Evolutionary conservation across 2,888 invertebrate species (phyloP), one percentile per base, ranked within the genome.

Genomic region (Trissonchulus sp.): DNA sequence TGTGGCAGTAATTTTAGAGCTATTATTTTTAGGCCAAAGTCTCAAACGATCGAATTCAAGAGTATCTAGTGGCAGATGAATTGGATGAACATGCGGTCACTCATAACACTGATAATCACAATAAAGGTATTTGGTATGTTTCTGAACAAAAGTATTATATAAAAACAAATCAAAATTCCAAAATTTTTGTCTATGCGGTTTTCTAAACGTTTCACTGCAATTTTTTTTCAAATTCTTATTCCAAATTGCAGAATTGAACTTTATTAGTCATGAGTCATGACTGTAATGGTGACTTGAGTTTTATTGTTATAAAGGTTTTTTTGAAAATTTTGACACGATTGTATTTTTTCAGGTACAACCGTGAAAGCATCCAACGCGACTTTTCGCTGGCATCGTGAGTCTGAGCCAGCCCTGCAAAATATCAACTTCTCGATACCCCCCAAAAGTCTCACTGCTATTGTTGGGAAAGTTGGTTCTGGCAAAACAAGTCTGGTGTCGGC

Each of bases 401-500:
- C 28, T 30, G 34, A 8, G 3, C 65, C 65, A 30, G 34, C 31
- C 8, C 65, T 65, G 15, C 15, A 30, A 8, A 30, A n/a, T 65
- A 23, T 74, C 33, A 60, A 69, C 60, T 60, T 71, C 8, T 3
- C 0, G 1, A n/a, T n/a, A n/a, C n/a, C n/a, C n/a, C n/a, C n/a
- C n/a, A n/a, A n/a, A n/a, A n/a, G n/a, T n/a, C n/a, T 87, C 69
- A 82, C 85, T 3, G 87, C 87, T 1, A 82, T 87, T 28, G 86
- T 87, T n/a, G 87, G 87, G 3, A 79, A 83, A 79, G 86, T 87
- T 18, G 87, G 87, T 0, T 81, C 82, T 30, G 87, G 87, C 8
- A 87, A 87, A 79, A 85, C 85, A 8, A 95, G 94, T 68, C 88
- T 97, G 38, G 87, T 96, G 60, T 90, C 93, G 1, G 94, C 95